Conservation (phyloP, 1,140 invertebrate species). For the Tetramorium simillimum region DNA sequence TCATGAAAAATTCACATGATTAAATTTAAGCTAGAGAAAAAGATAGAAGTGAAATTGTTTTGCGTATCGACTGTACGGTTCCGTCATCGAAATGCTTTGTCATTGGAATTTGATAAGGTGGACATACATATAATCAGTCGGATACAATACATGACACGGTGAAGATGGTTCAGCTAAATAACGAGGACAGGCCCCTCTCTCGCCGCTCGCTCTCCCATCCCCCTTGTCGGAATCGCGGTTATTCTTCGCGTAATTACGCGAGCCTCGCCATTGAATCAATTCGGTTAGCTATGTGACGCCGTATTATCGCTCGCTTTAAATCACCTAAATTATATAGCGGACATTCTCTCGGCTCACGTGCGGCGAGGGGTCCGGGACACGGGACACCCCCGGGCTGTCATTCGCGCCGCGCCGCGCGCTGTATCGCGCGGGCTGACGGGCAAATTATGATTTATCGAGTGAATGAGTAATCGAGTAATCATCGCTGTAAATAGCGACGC, state of each 20-base stretch:
- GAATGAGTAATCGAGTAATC: slow-evolving; percentile 55
- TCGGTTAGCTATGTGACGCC: slow-evolving; percentile 70
- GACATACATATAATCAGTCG: background rate
- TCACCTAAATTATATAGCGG: slow-evolving; percentile 68
- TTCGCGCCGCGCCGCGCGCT: slow-evolving; percentile 4
- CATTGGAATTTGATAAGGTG: background rate
- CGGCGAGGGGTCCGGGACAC: background rate
- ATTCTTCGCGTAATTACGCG: slow-evolving; percentile 63
- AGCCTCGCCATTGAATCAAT: slow-evolving; percentile 68
- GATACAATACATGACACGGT: background rate
- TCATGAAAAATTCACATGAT: background rate
- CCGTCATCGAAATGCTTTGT: background rate
- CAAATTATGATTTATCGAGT: slow-evolving; percentile 60
- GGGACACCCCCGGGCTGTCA: slow-evolving; percentile 27
- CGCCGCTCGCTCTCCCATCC: too few relatives aligned
- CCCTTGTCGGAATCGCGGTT: slow-evolving; percentile 63
- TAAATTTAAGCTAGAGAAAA: background rate
- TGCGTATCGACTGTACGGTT: background rate
- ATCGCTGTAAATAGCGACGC: slow-evolving; percentile 18
- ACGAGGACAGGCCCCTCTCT: background rate
- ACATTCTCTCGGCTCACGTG: background rate
- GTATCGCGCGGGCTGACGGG: slow-evolving; percentile 33
- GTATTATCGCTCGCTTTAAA: slow-evolving; percentile 70
- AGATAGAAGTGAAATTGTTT: background rate
- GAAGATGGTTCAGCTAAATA: slow-evolving; percentile 40